Evolutionary conservation across 1,140 invertebrate species (phyloP).

Genomic region (Paraescarpia echinospica): DNA sequence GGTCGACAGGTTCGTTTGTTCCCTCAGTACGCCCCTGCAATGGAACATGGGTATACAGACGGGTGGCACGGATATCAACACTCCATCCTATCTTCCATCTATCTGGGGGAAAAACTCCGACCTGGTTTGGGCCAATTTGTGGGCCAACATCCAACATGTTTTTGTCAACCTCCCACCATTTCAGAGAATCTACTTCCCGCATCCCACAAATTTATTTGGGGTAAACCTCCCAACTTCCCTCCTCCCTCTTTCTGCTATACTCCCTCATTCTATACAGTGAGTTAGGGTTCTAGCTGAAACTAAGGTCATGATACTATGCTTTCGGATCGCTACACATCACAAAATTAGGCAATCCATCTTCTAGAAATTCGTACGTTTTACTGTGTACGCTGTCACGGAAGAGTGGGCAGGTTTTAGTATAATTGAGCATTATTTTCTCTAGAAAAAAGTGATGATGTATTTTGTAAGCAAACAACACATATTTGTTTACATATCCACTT

Average conservation of each 20-base stretch:
- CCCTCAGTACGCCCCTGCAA: slow-evolving; percentile 31
- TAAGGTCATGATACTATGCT: neutral
- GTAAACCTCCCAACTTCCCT: too few relatives aligned
- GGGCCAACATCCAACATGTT: too few relatives aligned
- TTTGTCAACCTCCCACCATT: too few relatives aligned
- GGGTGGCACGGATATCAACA: neutral
- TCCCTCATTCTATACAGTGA: too few relatives aligned
- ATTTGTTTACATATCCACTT: neutral
- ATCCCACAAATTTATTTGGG: too few relatives aligned
- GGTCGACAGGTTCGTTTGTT: slow-evolving; percentile 28
- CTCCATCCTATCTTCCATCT: neutral
- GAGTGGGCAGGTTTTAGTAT: neutral
- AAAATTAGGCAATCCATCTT: neutral
- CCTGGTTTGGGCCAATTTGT: too few relatives aligned
- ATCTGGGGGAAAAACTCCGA: too few relatives aligned
- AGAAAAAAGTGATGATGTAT: too few relatives aligned
- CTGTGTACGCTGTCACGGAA: neutral
- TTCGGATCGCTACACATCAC: neutral
- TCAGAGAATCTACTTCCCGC: too few relatives aligned
- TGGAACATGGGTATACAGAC: neutral
- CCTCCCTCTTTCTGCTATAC: too few relatives aligned
- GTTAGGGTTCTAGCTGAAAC: too few relatives aligned
- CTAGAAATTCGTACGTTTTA: neutral
- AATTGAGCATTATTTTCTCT: neutral
- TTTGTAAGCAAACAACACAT: neutral